phyloP scores from a whole-genome alignment of 2,888 invertebrate genomes.

The Syritta pipiens region DNA sequence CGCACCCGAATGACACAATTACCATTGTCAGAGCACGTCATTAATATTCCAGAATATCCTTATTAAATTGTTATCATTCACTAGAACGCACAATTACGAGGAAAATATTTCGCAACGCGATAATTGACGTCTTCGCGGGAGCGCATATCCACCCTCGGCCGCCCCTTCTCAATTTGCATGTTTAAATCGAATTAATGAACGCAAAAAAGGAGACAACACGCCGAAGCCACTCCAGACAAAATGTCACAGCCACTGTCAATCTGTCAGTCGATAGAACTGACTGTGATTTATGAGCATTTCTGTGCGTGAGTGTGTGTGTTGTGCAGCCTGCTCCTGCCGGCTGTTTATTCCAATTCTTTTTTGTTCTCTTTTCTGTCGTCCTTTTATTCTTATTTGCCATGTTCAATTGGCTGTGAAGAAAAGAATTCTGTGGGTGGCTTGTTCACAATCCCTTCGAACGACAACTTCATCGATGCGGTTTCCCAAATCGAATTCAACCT shows the following conservation, averaged over 20 bases:
- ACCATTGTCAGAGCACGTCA: conserved; percentile 53
- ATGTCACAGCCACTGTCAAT: conserved; percentile 66
- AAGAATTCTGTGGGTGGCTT: neutral
- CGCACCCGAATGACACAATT: conserved; percentile 45
- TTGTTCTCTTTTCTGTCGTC: neutral
- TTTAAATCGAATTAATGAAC: conserved; percentile 63
- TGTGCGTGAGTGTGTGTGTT: conserved; percentile 46
- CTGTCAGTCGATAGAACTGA: conserved; percentile 60
- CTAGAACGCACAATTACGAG: conserved; percentile 63
- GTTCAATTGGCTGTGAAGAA: conserved; percentile 52
- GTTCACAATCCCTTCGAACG: conserved; percentile 1
- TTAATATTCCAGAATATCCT: conserved; percentile 61
- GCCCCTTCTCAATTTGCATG: conserved; percentile 64
- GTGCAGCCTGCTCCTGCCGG: conserved; percentile 17
- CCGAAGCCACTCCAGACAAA: conserved; percentile 46
- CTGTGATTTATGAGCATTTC: conserved; percentile 64
- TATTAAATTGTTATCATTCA: conserved; percentile 65
- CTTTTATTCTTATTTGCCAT: conserved; percentile 40
- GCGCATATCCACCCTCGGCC: conserved; percentile 25
- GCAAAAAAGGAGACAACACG: conserved; percentile 33
- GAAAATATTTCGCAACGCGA: conserved; percentile 45
- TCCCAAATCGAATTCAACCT: conserved; percentile 26
- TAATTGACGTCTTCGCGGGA: conserved; percentile 56
- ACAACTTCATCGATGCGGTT: conserved; percentile 28
- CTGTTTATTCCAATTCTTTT: conserved; percentile 14